Evolutionary conservation across 2,797 vertebrate species (phyloP), one percentile per base, ranked within the genome.

Genomic region (Buceros bicornis): DNA sequence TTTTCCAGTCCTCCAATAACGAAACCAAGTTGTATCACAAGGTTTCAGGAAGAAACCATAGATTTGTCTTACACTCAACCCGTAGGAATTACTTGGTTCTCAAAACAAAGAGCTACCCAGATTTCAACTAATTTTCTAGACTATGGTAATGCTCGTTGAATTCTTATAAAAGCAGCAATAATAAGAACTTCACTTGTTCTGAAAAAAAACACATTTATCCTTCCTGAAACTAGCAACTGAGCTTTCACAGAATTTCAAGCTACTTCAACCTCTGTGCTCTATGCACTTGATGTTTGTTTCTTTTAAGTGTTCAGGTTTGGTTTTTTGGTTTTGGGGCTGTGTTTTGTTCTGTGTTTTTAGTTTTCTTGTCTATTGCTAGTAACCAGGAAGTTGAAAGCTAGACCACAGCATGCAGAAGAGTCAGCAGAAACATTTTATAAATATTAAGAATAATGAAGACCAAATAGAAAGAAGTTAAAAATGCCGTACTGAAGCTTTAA

Each of bases 121-220:
- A 40, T 16, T 71, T 90, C 40, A 67, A 45, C 10, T 50, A 11
- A 22, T 72, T 81, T 57, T 72, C 29, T 28, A 47, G n/a, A 37
- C 37, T 45, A 48, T 2, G 22, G 8, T 19, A 62, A 51, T 5
- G 7, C n/a, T 67, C 1, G 0, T 5, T n/a, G 31, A 77, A 81
- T 42, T 70, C 35, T n/a, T 67, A 42, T 10, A 76, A 88, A 71
- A 72, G 29, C 8, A 16, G n/a, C 35, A 81, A 28, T 24, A 45
- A 26, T 28, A 61, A 79, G 19, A 79, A 71, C 29, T 53, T 67
- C 6, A 7, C 26, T 43, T 48, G 33, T 60, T 76, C 53, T 64
- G 47, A 76, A 65, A 89, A 67, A 64, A 11, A 16, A 43, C 20
- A 18, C 7, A 51, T 53, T 40, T 37, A n/a, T 43, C 10, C 33